Percentiles rank a stretch among this genome's conserved stretches.
These are phyloP conservation scores for Tichodroma muraria DNA, from an alignment of 2,113 vertebrate species.

Conservation along the genomic window DNA sequence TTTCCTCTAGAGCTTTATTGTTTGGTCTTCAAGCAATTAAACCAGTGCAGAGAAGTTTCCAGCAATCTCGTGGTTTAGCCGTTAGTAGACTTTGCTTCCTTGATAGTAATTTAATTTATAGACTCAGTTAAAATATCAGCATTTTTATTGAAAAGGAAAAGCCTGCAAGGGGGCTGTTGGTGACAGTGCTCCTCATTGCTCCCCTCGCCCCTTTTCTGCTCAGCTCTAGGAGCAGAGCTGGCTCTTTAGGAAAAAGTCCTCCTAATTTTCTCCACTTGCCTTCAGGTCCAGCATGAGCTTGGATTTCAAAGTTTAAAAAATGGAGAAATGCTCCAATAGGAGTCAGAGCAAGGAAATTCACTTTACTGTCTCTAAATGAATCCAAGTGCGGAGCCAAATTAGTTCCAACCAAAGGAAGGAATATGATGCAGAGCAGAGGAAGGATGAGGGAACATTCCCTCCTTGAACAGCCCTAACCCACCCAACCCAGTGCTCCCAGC, in stretches of 20 bases:
- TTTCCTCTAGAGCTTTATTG: conserved; percentile 19
- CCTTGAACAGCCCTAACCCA: background rate
- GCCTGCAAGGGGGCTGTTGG: background rate
- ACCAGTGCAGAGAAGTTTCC: background rate
- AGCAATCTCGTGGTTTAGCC: background rate
- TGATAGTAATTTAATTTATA: background rate
- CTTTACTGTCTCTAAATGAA: background rate
- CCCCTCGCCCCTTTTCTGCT: background rate
- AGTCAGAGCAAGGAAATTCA: background rate
- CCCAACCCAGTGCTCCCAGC: background rate
- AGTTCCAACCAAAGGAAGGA: background rate
- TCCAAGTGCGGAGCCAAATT: background rate
- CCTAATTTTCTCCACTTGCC: background rate
- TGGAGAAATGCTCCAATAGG: background rate
- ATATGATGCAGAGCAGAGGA: background rate
- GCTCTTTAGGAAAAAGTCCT: background rate
- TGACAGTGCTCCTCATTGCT: background rate
- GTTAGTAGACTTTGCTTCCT: background rate
- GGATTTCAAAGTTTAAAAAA: background rate
- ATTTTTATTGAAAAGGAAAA: background rate
- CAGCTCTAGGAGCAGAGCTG: background rate
- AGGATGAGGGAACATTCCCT: background rate
- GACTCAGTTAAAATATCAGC: background rate
- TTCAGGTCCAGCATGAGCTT: background rate
- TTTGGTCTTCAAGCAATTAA: background rate